phyloP scores from a whole-genome alignment of 1,140 invertebrate species.

The Polypedilum vanderplanki region DNA sequence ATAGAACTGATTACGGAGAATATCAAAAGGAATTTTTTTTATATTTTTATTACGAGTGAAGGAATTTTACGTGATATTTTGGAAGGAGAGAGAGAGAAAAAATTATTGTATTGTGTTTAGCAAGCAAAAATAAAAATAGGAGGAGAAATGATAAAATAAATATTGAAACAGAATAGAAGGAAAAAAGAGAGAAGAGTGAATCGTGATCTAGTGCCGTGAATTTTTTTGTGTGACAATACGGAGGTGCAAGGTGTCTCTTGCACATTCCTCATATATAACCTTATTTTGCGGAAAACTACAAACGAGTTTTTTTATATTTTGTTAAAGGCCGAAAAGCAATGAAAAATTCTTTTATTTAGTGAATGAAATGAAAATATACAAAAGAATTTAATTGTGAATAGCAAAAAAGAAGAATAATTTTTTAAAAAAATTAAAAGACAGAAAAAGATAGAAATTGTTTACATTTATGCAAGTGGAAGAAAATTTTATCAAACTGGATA shows the following conservation, averaged over 20 bases:
- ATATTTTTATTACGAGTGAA: neutral
- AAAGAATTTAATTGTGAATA: neutral
- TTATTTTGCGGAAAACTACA: too few relatives aligned
- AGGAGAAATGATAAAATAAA: neutral
- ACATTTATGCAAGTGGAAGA: conserved; percentile 20
- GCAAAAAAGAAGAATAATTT: neutral
- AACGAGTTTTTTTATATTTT: too few relatives aligned
- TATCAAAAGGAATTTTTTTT: neutral
- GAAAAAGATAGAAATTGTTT: neutral
- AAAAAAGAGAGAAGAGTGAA: neutral
- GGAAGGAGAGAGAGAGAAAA: too few relatives aligned
- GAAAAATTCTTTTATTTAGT: too few relatives aligned
- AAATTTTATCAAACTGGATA: conserved; percentile 33
- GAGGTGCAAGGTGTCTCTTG: too few relatives aligned
- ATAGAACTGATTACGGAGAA: conserved; percentile 25
- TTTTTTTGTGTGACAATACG: too few relatives aligned
- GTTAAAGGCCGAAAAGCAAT: too few relatives aligned
- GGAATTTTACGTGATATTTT: too few relatives aligned
- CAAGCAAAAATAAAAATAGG: neutral
- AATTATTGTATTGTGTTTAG: neutral
- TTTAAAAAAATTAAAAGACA: neutral
- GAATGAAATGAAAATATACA: neutral
- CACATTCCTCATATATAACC: too few relatives aligned
- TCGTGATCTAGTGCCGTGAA: too few relatives aligned
- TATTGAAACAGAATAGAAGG: neutral